phyloP scores from a whole-genome alignment of 2,888 invertebrate genomes.

The Nomada hirtipes region DNA sequence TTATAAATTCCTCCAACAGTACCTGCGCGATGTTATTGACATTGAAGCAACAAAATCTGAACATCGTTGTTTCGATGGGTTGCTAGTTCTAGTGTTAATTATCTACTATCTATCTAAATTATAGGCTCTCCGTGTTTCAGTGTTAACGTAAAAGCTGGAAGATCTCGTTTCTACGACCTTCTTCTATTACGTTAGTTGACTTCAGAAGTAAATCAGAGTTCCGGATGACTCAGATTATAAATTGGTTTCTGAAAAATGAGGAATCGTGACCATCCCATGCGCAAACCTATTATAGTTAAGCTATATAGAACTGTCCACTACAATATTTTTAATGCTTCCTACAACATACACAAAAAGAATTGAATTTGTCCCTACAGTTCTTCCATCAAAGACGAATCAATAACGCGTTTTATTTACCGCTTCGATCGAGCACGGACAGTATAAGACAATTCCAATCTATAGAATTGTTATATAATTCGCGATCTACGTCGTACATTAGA shows the following conservation, averaged over 20 bases:
- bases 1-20: too few relatives aligned
- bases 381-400: constrained; percentile 16
- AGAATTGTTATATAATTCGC: constrained; percentile 33
- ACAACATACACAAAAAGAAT: background rate
- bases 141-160: constrained; percentile 42
- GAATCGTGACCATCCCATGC: constrained; percentile 3
- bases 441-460: background rate
- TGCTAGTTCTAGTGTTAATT: too few relatives aligned
- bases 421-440: constrained; percentile 4
- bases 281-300: background rate
- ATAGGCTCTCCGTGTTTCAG: constrained; percentile 12
- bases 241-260: constrained; percentile 36
- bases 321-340: background rate
- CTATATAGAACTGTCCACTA: background rate
- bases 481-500: background rate
- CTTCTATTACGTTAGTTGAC: constrained; percentile 33
- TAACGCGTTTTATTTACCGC: constrained; percentile 22
- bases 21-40: too few relatives aligned
- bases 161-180: constrained; percentile 39
- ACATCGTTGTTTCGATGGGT: too few relatives aligned
- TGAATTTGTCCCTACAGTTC: constrained; percentile 10
- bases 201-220: constrained; percentile 41
- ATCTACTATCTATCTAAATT: background rate
- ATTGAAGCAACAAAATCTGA: too few relatives aligned
- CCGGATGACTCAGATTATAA: constrained; percentile 32